A percentile compares a stretch with the other conserved stretches of the same genome.
These are phyloP conservation scores for Gobionotothen gibberifrons DNA, from an alignment of 2,797 vertebrate genomes.

Conservation along the genomic window DNA sequence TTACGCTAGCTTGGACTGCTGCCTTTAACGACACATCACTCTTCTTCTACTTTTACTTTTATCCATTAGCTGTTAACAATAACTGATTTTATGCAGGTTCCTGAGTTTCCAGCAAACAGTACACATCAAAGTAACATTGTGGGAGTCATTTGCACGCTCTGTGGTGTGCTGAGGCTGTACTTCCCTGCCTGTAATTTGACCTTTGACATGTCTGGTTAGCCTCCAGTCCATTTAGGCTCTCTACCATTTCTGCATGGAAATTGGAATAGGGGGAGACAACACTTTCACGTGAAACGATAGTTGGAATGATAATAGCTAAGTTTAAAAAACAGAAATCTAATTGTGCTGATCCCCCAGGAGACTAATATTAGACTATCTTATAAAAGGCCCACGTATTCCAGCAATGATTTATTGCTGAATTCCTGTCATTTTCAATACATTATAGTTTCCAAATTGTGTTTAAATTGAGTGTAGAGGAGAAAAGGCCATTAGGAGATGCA, in stretches of 20 bases:
- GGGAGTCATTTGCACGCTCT: constrained; percentile 51
- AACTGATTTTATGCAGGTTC: constrained; percentile 68
- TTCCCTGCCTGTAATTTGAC: constrained; percentile 89
- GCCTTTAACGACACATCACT: constrained; percentile 74
- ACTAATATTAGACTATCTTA: constrained; percentile 96
- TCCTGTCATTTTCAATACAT: constrained; percentile 99
- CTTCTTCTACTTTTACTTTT: constrained; percentile 77
- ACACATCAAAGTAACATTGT: constrained; percentile 48
- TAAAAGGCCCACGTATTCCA: constrained; percentile 96
- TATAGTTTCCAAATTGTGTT: constrained; percentile 99
- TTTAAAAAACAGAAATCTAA: constrained; percentile 99
- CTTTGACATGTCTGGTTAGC: constrained; percentile 86
- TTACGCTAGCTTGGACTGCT: constrained; percentile 80
- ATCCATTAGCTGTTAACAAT: constrained; percentile 82
- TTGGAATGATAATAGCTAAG: constrained; percentile 97
- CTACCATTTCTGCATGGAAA: constrained; percentile 78
- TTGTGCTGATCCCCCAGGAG: constrained; percentile 92
- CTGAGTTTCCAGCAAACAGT: constrained; percentile 65
- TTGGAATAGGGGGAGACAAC: constrained; percentile 79
- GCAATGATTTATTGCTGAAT: constrained; percentile 99
- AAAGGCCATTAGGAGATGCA: constrained; percentile 99
- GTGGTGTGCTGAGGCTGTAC: constrained; percentile 80
- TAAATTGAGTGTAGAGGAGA: constrained; percentile 99
- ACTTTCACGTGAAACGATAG: constrained; percentile 95
- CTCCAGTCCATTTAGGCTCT: constrained; percentile 76